A percentile compares a stretch with the other conserved stretches of the same genome.
Evolutionary conservation across 2,888 invertebrate genomes (phyloP).

Genomic region (Tachystola acroxantha): DNA sequence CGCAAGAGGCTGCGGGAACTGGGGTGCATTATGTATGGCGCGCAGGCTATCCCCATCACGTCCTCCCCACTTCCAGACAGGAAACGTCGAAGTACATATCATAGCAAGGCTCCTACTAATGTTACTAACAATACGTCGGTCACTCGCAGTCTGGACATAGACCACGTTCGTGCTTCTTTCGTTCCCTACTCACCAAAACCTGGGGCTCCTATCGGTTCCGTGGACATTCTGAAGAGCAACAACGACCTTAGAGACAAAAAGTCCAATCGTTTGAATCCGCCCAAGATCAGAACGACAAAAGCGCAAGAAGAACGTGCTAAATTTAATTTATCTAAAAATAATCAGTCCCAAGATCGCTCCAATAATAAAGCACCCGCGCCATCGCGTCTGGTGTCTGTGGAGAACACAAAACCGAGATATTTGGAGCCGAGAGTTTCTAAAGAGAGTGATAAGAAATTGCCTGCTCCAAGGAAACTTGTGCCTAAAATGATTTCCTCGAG

Average conservation of each 20-base stretch:
- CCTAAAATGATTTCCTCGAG: constrained; percentile 77
- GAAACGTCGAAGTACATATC: constrained; percentile 20
- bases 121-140: constrained; percentile 21
- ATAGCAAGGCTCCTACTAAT: constrained; percentile 10
- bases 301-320: constrained; percentile 64
- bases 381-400: constrained; percentile 35
- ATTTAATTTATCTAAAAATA: constrained; percentile 50
- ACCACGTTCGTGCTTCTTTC: constrained; percentile 53
- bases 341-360: constrained; percentile 32
- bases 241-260: constrained; percentile 33
- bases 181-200: constrained; percentile 49
- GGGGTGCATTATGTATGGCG: constrained; percentile 49
- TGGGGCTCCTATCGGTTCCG: constrained; percentile 19
- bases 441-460: constrained; percentile 29
- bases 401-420: constrained; percentile 78
- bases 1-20: constrained; percentile 52
- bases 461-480: constrained; percentile 49
- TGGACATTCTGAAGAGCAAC: constrained; percentile 26
- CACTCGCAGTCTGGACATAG: constrained; percentile 42
- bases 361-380: constrained; percentile 17
- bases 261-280: constrained; percentile 21
- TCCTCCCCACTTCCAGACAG: constrained; percentile 26
- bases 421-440: constrained; percentile 71
- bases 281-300: constrained; percentile 56
- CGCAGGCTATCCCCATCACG: constrained; percentile 25